Conservation (phyloP, 2,888 invertebrate species). For the Polyommatus iphigenia region DNA sequence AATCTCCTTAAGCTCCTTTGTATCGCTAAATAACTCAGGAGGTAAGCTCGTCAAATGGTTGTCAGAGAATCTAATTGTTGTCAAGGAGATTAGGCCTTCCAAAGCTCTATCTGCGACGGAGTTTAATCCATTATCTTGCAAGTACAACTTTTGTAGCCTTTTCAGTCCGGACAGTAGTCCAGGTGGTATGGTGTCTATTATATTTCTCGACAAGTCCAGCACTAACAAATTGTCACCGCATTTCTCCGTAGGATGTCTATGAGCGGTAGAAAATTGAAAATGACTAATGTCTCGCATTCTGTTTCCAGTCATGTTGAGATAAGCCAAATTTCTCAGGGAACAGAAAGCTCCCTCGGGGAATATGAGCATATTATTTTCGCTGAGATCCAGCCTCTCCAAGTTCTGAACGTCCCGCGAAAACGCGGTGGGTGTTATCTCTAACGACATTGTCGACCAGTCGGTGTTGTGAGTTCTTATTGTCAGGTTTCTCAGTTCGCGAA, state of each 20-base stretch:
- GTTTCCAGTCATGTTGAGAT: conserved; percentile 89
- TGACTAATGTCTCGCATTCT: conserved; percentile 87
- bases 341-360: conserved; percentile 89
- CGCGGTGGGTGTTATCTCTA: conserved; percentile 87
- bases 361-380: conserved; percentile 90
- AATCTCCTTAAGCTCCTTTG: conserved; percentile 88
- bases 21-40: conserved; percentile 89
- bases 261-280: conserved; percentile 84
- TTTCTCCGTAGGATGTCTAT: conserved; percentile 80
- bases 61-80: conserved; percentile 87
- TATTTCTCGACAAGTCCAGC: conserved; percentile 88
- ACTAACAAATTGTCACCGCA: conserved; percentile 86
- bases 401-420: conserved; percentile 87
- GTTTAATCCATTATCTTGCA: conserved; percentile 88
- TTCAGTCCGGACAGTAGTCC: conserved; percentile 86
- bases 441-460: conserved; percentile 90
- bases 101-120: conserved; percentile 89
- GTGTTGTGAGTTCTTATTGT: conserved; percentile 91
- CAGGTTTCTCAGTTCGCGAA: conserved; percentile 87
- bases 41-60: conserved; percentile 90
- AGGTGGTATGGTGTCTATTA: conserved; percentile 86
- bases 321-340: conserved; percentile 86
- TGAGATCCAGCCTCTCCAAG: conserved; percentile 86
- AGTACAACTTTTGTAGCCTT: conserved; percentile 85
- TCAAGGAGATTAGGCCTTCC: conserved; percentile 86